These are phyloP conservation scores for Manduca sexta DNA, from an alignment of 1,140 invertebrate species.

Conservation along the genomic window DNA sequence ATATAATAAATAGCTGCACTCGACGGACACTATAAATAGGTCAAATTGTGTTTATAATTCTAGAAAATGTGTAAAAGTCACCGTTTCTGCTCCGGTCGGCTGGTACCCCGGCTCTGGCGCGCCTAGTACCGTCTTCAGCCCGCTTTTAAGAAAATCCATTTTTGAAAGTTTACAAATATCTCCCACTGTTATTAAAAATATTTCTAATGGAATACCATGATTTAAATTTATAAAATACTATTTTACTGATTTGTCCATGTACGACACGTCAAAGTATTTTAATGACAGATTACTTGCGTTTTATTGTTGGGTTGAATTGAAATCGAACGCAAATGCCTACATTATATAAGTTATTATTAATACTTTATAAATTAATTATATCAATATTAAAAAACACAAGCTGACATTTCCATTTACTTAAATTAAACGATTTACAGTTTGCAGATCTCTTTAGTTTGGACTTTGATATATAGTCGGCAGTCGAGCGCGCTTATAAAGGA, in stretches of 20 bases:
- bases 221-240: slow-evolving; percentile 10
- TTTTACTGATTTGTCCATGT: slow-evolving; percentile 14
- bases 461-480: too few species aligned
- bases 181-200: background rate
- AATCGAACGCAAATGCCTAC: too few species aligned
- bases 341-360: too few species aligned
- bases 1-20: slow-evolving; percentile 13
- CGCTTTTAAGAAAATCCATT: slow-evolving; percentile 92
- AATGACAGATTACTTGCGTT: background rate
- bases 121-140: slow-evolving; percentile 92
- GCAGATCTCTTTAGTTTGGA: too few species aligned
- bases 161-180: slow-evolving; percentile 4
- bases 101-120: slow-evolving; percentile 81
- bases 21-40: slow-evolving; percentile 16
- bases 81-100: slow-evolving; percentile 89
- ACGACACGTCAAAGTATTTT: slow-evolving; percentile 42
- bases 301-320: too few species aligned
- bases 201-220: slow-evolving; percentile 10
- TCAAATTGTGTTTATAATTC: slow-evolving; percentile 10
- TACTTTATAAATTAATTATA: too few species aligned
- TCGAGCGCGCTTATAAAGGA: too few species aligned
- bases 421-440: too few species aligned
- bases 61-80: slow-evolving; percentile 60
- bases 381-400: too few species aligned
- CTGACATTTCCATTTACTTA: too few species aligned